phyloP scores from a whole-genome alignment of 1,140 invertebrate genomes.

The Apis florea region DNA sequence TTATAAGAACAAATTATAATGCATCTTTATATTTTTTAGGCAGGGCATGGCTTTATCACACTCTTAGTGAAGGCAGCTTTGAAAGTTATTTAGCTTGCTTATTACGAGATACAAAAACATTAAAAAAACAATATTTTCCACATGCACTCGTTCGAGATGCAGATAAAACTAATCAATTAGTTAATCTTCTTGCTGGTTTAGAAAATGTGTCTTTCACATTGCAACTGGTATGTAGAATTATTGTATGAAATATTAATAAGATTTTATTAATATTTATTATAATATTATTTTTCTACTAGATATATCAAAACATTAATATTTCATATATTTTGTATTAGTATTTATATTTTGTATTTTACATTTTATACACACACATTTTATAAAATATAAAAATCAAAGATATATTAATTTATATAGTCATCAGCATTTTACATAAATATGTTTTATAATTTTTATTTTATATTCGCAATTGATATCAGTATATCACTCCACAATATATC shows the following conservation, averaged over 20 bases:
- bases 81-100: conserved; percentile 80
- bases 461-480: conserved; percentile 46
- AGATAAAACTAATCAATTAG: conserved; percentile 78
- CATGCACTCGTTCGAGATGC: conserved; percentile 79
- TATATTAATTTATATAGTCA: neutral
- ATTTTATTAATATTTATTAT: neutral
- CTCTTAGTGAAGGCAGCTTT: conserved; percentile 79
- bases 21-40: conserved; percentile 67
- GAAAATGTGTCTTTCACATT: conserved; percentile 80
- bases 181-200: conserved; percentile 79
- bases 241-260: neutral
- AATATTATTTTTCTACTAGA: neutral
- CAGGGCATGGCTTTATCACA: conserved; percentile 80
- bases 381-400: neutral
- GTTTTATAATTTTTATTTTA: conserved; percentile 36
- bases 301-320: neutral
- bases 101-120: conserved; percentile 71
- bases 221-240: conserved; percentile 73
- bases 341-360: neutral
- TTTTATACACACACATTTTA: neutral
- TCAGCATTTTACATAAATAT: neutral
- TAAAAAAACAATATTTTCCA: conserved; percentile 78
- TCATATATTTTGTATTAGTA: neutral
- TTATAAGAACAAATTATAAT: neutral
- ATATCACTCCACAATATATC: conserved; percentile 79